A percentile compares a stretch with the other conserved stretches of the same genome.
These are phyloP conservation scores for Zeus faber DNA, from an alignment of 2,113 vertebrate genomes.

Conservation along the genomic window DNA sequence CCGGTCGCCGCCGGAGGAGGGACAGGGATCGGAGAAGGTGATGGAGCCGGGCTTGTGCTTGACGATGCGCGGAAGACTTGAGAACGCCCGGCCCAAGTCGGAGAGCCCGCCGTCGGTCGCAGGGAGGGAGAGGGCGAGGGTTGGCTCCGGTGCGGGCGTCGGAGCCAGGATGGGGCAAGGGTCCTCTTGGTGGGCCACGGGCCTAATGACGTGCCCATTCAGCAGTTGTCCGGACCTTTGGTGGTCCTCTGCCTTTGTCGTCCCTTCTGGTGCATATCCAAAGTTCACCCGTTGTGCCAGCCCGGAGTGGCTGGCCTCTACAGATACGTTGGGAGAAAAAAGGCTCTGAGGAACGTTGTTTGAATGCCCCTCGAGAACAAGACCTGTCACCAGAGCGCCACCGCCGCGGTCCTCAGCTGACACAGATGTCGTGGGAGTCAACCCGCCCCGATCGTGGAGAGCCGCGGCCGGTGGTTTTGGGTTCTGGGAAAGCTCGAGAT, in stretches of 20 bases:
- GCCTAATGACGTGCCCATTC: constrained; percentile 22
- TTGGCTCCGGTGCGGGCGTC: constrained; percentile 5
- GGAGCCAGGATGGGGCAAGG: background rate
- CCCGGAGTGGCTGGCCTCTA: background rate
- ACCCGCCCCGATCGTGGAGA: constrained; percentile 17
- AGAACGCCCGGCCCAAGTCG: constrained; percentile 9
- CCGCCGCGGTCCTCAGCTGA: constrained; percentile 7
- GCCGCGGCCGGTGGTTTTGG: background rate
- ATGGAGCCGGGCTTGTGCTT: constrained; percentile 76
- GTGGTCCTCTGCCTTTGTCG: background rate
- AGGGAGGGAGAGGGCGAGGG: background rate
- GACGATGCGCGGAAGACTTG: constrained; percentile 64
- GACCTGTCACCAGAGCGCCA: constrained; percentile 1
- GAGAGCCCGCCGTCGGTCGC: background rate
- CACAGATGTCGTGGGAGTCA: background rate
- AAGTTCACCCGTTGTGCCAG: background rate
- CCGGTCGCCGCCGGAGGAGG: constrained; percentile 7
- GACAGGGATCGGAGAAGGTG: constrained; percentile 69
- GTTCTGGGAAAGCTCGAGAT: background rate
- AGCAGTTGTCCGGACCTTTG: constrained; percentile 2
- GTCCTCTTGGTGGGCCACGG: background rate
- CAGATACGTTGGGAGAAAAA: background rate
- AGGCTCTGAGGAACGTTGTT: background rate
- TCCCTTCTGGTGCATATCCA: background rate
- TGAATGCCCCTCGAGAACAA: constrained; percentile 8